Conservation (phyloP, 2,113 vertebrate genomes). For the Cynoglossus semilaevis region DNA sequence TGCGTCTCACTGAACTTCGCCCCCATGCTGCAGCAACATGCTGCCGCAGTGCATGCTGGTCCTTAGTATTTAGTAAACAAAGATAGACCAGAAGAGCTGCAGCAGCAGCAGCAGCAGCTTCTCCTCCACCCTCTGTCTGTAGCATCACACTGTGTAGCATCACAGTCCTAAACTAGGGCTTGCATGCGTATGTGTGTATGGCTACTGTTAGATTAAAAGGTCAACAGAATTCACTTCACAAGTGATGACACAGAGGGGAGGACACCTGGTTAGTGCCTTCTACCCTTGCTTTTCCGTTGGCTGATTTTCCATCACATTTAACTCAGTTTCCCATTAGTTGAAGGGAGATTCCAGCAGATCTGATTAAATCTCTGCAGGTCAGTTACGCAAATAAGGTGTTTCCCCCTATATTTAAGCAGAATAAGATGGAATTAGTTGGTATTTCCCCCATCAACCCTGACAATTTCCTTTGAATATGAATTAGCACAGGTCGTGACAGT, state of each 20-base stretch:
- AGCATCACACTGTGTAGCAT: not conserved
- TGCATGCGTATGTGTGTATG: constrained; percentile 1
- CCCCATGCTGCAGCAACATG: constrained; percentile 8
- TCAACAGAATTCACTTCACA: constrained; percentile 11
- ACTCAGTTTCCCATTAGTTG: constrained; percentile 2
- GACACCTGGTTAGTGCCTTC: constrained; percentile 59
- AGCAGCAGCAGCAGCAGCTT: constrained; percentile 21
- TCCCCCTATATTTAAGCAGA: constrained; percentile 7
- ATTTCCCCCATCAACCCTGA: constrained; percentile 9
- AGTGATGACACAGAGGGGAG: constrained; percentile 7
- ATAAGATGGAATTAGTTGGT: constrained; percentile 1
- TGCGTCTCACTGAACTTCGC: constrained; percentile 38
- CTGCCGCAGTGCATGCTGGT: constrained; percentile 20
- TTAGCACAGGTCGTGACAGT: constrained; percentile 27
- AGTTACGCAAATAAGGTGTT: constrained; percentile 1
- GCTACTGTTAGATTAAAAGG: constrained; percentile 28
- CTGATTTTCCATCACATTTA: not conserved
- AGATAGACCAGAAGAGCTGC: constrained; percentile 19
- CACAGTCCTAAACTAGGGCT: constrained; percentile 20
- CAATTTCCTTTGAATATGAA: constrained; percentile 8
- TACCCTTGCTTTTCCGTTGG: constrained; percentile 16
- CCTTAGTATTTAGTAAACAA: constrained; percentile 24
- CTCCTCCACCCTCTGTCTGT: constrained; percentile 12
- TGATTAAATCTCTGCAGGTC: not conserved
- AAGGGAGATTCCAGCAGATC: constrained; percentile 16